Evolutionary conservation across 2,113 vertebrate genomes (phyloP).

Genomic region (Nycticebus coucang): DNA sequence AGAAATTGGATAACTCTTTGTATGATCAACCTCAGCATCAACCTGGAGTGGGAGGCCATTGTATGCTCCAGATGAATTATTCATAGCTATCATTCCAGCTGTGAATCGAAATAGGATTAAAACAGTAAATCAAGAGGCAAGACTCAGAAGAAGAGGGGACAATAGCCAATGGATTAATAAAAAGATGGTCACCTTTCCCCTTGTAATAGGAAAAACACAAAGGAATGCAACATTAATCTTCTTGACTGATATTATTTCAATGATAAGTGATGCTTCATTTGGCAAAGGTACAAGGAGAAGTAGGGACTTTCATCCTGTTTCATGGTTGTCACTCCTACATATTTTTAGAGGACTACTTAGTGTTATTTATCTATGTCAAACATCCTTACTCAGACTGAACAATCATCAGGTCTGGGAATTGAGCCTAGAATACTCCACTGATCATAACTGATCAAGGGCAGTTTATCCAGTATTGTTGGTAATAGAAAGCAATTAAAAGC

Average conservation of each 20-base stretch:
- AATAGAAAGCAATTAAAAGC: background rate
- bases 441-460: background rate
- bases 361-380: background rate
- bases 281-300: background rate
- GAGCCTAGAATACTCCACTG: background rate
- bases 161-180: background rate
- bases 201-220: slow-evolving; percentile 2
- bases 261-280: background rate
- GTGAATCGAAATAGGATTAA: background rate
- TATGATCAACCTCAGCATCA: background rate
- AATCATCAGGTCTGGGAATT: background rate
- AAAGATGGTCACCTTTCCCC: background rate
- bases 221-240: background rate
- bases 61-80: background rate
- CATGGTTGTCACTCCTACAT: background rate
- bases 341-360: background rate
- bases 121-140: background rate
- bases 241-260: background rate
- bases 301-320: background rate
- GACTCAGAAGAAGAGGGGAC: background rate
- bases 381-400: background rate
- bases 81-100: background rate
- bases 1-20: background rate
- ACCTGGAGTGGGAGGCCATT: background rate
- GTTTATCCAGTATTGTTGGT: background rate